Conservation (phyloP, 2,888 invertebrate species). For the Capitulum mitella region DNA sequence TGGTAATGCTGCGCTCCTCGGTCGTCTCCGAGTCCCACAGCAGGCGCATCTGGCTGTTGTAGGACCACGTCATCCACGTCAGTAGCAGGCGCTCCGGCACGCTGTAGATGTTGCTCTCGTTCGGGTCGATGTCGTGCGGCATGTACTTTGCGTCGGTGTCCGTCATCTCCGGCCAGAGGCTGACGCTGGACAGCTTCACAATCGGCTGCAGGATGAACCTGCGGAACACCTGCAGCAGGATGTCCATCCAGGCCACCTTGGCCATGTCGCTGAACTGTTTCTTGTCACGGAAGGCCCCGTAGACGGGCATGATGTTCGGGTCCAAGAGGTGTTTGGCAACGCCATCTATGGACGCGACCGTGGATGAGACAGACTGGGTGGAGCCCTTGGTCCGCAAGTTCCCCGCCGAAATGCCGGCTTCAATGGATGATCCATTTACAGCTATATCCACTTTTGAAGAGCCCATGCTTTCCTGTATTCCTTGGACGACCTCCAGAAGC, state of each 20-base stretch:
- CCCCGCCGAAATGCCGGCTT: not conserved
- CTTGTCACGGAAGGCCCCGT: conserved; percentile 27
- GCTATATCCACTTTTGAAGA: not conserved
- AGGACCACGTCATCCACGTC: conserved; percentile 42
- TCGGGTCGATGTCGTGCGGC: not conserved
- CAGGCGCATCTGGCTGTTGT: conserved; percentile 16
- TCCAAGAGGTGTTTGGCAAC: not conserved
- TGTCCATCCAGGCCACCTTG: conserved; percentile 54
- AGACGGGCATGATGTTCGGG: not conserved
- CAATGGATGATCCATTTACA: not conserved
- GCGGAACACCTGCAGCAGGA: conserved; percentile 55
- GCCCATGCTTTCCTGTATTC: not conserved
- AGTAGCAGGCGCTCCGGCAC: conserved; percentile 42
- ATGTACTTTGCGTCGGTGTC: not conserved
- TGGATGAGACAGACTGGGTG: not conserved
- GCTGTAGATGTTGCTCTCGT: conserved; percentile 40
- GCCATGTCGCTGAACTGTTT: conserved; percentile 40
- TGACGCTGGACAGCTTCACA: not conserved
- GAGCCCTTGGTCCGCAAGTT: not conserved
- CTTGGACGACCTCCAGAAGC: conserved; percentile 35
- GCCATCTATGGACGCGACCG: not conserved
- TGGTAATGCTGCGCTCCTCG: conserved; percentile 40
- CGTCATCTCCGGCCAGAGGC: not conserved
- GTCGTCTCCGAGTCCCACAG: conserved; percentile 36
- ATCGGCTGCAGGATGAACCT: not conserved